Conservation (phyloP, 2,797 vertebrate genomes). For the Protonibea diacanthus region DNA sequence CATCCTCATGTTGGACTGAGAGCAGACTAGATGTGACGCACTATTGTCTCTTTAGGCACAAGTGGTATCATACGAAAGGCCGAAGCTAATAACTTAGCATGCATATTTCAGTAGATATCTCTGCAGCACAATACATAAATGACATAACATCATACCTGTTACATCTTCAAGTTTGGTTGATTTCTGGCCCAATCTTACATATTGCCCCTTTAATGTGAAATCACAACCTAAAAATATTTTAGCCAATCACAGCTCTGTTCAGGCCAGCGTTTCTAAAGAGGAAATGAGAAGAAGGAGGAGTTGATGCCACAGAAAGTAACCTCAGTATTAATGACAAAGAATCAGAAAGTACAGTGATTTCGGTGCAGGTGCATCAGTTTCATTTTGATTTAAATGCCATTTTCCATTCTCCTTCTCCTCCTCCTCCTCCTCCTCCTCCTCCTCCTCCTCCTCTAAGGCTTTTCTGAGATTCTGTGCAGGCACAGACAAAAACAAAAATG, state of each 20-base stretch:
- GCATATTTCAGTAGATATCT: too few relatives aligned
- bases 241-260: conserved; percentile 31
- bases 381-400: background rate
- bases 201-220: background rate
- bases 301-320: background rate
- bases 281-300: background rate
- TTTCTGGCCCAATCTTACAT: too few relatives aligned
- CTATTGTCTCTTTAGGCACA: too few relatives aligned
- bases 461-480: conserved; percentile 48
- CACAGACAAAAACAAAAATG: conserved; percentile 24
- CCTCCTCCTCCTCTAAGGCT: background rate
- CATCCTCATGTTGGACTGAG: too few relatives aligned
- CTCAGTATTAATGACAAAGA: background rate
- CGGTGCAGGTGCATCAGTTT: background rate
- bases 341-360: background rate
- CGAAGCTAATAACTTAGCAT: too few relatives aligned
- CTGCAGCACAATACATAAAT: too few relatives aligned
- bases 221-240: conserved; percentile 9
- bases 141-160: too few relatives aligned
- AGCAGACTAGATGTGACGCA: too few relatives aligned
- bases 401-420: background rate
- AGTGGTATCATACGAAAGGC: too few relatives aligned
- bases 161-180: too few relatives aligned
- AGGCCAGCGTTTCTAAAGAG: conserved; percentile 6
- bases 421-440: background rate